phyloP scores from a whole-genome alignment of 2,888 invertebrate species.

The Yponomeuta sedellus region DNA sequence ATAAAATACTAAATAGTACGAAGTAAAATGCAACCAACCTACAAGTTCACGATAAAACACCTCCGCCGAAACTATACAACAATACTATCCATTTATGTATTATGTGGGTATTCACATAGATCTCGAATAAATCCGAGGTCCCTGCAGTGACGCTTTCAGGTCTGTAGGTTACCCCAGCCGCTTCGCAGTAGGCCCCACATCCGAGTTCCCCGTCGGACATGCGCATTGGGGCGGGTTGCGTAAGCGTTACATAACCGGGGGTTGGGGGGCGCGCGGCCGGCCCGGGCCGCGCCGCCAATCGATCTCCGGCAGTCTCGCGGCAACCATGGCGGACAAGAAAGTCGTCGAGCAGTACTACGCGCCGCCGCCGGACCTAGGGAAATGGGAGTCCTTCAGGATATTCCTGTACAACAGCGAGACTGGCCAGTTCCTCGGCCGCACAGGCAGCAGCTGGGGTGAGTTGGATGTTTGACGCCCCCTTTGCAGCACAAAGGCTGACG shows the following conservation, averaged over 20 bases:
- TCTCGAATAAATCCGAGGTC: no score
- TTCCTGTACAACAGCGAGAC: constrained; percentile 96
- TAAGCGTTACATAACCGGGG: constrained; percentile 68
- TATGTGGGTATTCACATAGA: no score
- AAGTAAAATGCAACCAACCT: no score
- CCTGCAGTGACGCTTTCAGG: no score
- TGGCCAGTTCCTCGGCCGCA: constrained; percentile 92
- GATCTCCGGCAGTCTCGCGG: constrained; percentile 64
- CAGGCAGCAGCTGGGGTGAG: constrained; percentile 97
- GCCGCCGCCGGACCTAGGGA: constrained; percentile 87
- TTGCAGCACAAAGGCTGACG: no score
- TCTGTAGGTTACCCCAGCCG: not conserved
- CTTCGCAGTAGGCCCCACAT: not conserved
- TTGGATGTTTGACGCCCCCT: constrained; percentile 31
- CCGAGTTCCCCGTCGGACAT: constrained; percentile 29
- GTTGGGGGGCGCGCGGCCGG: constrained; percentile 25
- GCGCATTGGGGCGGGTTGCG: constrained; percentile 37
- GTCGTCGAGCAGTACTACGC: constrained; percentile 85
- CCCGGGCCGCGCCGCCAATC: constrained; percentile 59
- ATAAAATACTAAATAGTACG: no score
- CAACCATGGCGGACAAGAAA: constrained; percentile 85
- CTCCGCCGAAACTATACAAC: not conserved
- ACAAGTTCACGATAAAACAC: not conserved
- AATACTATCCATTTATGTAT: no score
- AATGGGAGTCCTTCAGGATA: constrained; percentile 89